Evolutionary conservation across 2,113 vertebrate genomes (phyloP), one percentile per base, ranked within the genome.

Genomic region (Crotalus tigris): DNA sequence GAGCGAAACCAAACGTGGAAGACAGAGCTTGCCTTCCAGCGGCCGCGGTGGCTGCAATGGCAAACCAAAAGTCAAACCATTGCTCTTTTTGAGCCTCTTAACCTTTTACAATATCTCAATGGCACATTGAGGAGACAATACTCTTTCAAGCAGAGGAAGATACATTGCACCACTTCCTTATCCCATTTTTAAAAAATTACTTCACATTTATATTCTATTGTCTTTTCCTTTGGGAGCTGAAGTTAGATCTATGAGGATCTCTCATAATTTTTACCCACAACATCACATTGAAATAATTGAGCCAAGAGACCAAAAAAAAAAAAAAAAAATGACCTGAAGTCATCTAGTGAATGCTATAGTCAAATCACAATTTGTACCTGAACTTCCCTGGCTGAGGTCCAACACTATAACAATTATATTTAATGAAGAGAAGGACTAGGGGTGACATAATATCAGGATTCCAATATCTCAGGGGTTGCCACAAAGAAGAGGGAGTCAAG

Each of bases 11-110:
- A 8, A 51, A 51, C 1, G 8, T 0, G 8, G 49, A 51, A 51
- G 49, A 51, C 1, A 1, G 49, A 51, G 49, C 49, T 51, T 1
- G 8, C 49, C 49, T 51, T 51, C 49, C 49, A 9, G 49, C 0
- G 0, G 7, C 49, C 1, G 8, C 8, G 8, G 49, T 0, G 1
- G 49, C 8, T 8, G 1, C 49, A 51, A 9, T 51, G 49, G 49
- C 49, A 51, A 51, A 51, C 8, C 0, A 0, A 0, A 51, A 9
- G 8, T 51, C 49, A 51, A 51, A 51, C 85, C 0, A 0, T 51
- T 26, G 46, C 11, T 46, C 10, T 29, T 10, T 46, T 53, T 87
- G 85, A 51, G 46, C 49, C 13, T 51, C 46, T 26, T 49, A 13
- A 51, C 4, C 44, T 2, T 87, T 51, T n/a, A 51, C 15, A 39